phyloP scores from a whole-genome alignment of 2,888 invertebrate species.

The Meiosimyza decipiens region DNA sequence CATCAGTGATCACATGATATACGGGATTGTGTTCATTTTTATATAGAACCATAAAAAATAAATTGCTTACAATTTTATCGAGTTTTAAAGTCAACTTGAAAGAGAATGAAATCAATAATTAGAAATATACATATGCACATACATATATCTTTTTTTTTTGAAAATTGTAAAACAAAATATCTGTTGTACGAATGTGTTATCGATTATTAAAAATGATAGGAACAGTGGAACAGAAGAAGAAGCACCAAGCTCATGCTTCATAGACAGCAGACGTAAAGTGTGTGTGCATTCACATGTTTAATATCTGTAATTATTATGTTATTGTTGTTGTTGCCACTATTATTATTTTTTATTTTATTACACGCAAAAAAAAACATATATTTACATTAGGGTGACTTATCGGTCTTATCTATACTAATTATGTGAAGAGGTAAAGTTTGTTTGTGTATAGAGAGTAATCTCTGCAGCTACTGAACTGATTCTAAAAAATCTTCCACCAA shows the following conservation, averaged over 20 bases:
- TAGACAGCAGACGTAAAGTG: slow-evolving; percentile 11
- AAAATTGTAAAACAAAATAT: neutral
- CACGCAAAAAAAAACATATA: neutral
- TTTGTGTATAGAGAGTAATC: too few species aligned
- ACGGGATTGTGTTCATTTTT: too few species aligned
- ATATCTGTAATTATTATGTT: slow-evolving; percentile 14
- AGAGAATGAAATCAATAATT: neutral
- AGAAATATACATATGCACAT: neutral
- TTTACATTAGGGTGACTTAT: too few species aligned
- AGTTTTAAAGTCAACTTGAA: too few species aligned
- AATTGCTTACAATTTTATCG: too few species aligned
- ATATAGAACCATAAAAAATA: too few species aligned
- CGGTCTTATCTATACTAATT: too few species aligned
- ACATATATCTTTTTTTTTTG: neutral
- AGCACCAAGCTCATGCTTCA: neutral
- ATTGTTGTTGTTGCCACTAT: neutral
- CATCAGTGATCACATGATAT: too few species aligned
- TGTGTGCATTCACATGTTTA: slow-evolving; percentile 24
- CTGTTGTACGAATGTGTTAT: neutral
- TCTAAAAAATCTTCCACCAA: too few species aligned
- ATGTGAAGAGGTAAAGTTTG: too few species aligned
- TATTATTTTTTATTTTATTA: too few species aligned
- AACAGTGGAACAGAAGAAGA: neutral
- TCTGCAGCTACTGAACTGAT: too few species aligned
- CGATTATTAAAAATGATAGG: slow-evolving; percentile 14